phyloP scores from a whole-genome alignment of 2,888 invertebrate genomes.

The Gastracanthus pulcherrimus region DNA sequence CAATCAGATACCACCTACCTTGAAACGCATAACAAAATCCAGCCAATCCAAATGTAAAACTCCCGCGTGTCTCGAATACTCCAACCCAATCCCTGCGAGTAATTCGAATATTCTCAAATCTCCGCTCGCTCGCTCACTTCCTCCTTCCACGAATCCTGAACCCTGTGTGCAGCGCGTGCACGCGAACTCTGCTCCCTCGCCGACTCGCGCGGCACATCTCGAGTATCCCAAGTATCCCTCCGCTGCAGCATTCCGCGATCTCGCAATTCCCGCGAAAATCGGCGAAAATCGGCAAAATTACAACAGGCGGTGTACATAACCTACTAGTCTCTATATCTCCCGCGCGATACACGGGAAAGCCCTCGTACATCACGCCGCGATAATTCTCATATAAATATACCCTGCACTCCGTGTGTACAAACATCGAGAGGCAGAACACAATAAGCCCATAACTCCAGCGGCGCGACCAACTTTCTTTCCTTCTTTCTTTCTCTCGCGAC shows the following conservation, averaged over 20 bases:
- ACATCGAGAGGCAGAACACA: neutral
- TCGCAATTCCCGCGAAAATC: neutral
- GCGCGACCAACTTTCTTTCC: neutral
- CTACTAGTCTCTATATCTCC: too few relatives aligned
- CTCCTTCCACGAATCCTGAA: too few relatives aligned
- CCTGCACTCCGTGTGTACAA: neutral
- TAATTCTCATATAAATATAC: neutral
- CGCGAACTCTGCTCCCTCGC: neutral
- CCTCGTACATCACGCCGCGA: too few relatives aligned
- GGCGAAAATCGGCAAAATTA: neutral
- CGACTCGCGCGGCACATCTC: neutral
- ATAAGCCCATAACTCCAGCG: conserved; percentile 1
- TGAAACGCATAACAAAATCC: too few relatives aligned
- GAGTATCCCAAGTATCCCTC: neutral
- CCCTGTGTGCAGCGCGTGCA: too few relatives aligned
- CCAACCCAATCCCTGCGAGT: neutral
- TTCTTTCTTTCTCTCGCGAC: neutral
- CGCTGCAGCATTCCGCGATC: neutral
- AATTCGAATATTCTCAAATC: conserved; percentile 1
- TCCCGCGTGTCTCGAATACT: neutral
- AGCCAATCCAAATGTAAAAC: neutral
- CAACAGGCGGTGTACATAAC: too few relatives aligned
- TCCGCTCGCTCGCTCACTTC: neutral
- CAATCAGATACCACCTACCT: too few relatives aligned
- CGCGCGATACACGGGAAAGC: too few relatives aligned